Evolutionary conservation across 2,113 vertebrate species (phyloP).

Genomic region (Bothrops jararaca): DNA sequence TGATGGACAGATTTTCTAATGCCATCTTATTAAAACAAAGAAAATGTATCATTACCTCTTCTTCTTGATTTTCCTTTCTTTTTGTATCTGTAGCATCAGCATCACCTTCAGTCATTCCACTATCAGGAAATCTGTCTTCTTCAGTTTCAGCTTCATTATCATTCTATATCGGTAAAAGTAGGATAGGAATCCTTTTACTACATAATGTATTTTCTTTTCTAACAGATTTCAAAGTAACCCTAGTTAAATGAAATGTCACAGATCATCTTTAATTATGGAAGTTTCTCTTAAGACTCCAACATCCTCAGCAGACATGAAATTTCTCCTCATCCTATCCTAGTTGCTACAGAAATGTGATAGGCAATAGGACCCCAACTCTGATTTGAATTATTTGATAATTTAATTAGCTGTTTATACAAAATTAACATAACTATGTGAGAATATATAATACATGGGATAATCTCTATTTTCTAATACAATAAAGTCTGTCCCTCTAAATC

Average conservation of each 20-base stretch:
- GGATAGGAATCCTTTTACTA: background rate
- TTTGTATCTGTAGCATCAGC: slow-evolving; percentile 87
- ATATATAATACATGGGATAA: background rate
- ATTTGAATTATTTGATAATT: background rate
- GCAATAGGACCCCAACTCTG: background rate
- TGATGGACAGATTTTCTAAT: background rate
- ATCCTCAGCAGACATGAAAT: background rate
- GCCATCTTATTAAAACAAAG: background rate
- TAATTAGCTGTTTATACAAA: background rate
- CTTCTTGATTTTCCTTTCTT: slow-evolving; percentile 82
- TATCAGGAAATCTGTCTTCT: slow-evolving; percentile 76
- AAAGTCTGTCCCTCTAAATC: background rate
- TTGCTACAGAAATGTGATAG: background rate
- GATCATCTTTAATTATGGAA: background rate
- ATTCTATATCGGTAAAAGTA: slow-evolving; percentile 43
- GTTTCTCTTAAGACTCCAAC: background rate
- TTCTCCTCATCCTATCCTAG: background rate
- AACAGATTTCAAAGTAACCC: background rate
- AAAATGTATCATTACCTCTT: slow-evolving; percentile 77
- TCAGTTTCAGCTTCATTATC: slow-evolving; percentile 66
- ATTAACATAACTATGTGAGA: background rate
- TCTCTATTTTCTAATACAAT: background rate
- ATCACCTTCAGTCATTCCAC: slow-evolving; percentile 87
- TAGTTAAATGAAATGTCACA: background rate
- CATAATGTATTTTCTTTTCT: background rate